These are phyloP conservation scores for Antheraea yamamai DNA, from an alignment of 2,888 invertebrate genomes.

Conservation along the genomic window DNA sequence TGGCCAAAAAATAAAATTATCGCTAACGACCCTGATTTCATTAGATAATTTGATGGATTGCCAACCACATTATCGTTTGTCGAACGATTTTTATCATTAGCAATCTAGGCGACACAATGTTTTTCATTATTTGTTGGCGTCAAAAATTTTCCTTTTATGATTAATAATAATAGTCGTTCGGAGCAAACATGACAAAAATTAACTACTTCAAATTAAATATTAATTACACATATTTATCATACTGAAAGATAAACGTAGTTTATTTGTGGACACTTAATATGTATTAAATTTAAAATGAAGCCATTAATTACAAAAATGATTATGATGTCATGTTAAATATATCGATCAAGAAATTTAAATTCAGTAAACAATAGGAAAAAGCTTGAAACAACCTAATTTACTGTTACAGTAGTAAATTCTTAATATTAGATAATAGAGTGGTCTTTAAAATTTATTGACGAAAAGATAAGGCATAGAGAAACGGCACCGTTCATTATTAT, in stretches of 20 bases:
- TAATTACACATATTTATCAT: conserved; percentile 20
- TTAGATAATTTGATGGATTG: conserved; percentile 66
- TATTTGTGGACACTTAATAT: background rate
- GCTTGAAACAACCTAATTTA: background rate
- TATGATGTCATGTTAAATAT: background rate
- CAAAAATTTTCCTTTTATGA: conserved; percentile 30
- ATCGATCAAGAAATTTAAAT: too few species aligned
- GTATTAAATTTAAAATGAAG: background rate
- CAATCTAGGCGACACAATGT: conserved; percentile 40
- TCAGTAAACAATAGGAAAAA: too few species aligned
- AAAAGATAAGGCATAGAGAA: conserved; percentile 4
- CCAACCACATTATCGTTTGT: conserved; percentile 57
- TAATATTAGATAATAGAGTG: background rate
- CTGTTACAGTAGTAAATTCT: background rate
- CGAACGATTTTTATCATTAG: conserved; percentile 44
- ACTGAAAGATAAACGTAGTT: conserved; percentile 13
- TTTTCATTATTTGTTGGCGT: conserved; percentile 48
- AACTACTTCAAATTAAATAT: background rate
- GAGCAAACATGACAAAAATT: conserved; percentile 13
- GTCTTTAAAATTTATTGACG: background rate
- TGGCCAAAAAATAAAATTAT: conserved; percentile 47
- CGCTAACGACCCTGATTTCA: conserved; percentile 67
- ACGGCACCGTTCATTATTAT: background rate
- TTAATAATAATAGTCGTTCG: background rate
- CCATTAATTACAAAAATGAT: background rate